Evolutionary conservation across 2,113 vertebrate genomes (phyloP).

Genomic region (Corydoras maculifer): DNA sequence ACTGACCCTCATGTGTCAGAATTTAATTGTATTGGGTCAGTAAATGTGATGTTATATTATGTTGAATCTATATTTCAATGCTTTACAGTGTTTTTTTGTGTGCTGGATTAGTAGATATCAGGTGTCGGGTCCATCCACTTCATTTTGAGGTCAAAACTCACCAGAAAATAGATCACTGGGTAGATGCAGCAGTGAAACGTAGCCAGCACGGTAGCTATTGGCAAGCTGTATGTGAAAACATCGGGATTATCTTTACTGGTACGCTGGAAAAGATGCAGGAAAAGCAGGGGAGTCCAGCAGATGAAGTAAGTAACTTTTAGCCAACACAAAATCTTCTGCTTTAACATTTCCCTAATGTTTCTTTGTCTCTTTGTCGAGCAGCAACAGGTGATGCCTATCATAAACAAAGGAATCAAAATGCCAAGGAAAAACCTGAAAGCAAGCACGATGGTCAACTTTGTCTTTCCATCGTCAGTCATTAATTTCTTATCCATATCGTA

Average conservation of each 20-base stretch:
- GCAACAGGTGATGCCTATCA: slow-evolving; percentile 4
- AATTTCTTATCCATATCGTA: not conserved
- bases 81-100: not conserved
- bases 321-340: not conserved
- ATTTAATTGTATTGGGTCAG: too few species aligned
- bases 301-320: slow-evolving; percentile 29
- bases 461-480: not conserved
- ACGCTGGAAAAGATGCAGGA: slow-evolving; percentile 22
- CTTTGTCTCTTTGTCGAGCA: not conserved
- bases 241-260: not conserved
- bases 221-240: not conserved
- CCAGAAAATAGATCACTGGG: slow-evolving; percentile 31
- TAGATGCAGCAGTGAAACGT: slow-evolving; percentile 5
- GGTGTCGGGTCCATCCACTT: slow-evolving; percentile 2
- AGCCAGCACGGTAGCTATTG: slow-evolving; percentile 23
- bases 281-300: slow-evolving; percentile 33
- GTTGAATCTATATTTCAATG: too few species aligned
- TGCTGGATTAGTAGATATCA: too few species aligned
- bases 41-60: too few species aligned
- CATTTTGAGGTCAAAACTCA: slow-evolving; percentile 14
- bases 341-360: too few species aligned
- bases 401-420: slow-evolving; percentile 16
- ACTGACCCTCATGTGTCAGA: too few species aligned
- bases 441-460: not conserved
- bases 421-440: slow-evolving; percentile 26